phyloP scores from a whole-genome alignment of 2,888 invertebrate species.

The Ormyrus nitidulus region DNA sequence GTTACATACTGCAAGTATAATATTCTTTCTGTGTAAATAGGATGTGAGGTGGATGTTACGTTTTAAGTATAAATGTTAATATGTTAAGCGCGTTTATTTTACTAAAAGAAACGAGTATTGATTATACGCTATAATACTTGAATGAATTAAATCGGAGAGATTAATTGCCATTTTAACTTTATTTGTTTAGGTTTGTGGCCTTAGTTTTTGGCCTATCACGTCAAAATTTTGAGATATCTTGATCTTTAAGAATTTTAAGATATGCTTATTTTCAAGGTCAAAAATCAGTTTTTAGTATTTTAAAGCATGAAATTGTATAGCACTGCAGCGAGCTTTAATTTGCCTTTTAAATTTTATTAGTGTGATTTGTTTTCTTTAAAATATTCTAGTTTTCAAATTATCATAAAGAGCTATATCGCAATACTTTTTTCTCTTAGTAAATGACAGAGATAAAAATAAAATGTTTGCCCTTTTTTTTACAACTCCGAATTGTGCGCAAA shows the following conservation, averaged over 20 bases:
- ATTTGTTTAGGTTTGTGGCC: too few species aligned
- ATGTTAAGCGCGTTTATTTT: not conserved
- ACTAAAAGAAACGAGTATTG: constrained; percentile 7
- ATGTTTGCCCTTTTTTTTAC: not conserved
- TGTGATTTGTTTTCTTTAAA: not conserved
- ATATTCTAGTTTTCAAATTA: not conserved
- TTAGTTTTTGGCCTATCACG: too few species aligned
- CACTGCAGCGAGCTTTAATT: too few species aligned
- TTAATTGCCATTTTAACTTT: too few species aligned
- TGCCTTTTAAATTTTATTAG: too few species aligned
- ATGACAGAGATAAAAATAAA: not conserved
- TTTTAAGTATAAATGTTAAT: constrained; percentile 19
- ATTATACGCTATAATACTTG: too few species aligned
- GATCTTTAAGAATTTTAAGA: too few species aligned
- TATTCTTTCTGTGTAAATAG: constrained; percentile 34
- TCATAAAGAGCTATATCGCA: not conserved
- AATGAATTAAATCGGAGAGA: too few species aligned
- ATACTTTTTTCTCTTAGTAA: constrained; percentile 4
- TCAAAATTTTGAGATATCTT: too few species aligned
- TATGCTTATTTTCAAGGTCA: not conserved
- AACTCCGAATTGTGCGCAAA: not conserved
- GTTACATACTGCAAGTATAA: constrained; percentile 14
- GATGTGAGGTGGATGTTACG: not conserved
- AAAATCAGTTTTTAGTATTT: not conserved
- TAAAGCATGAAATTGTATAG: not conserved